Evolutionary conservation across 2,888 invertebrate genomes (phyloP).

Genomic region (Eledona agricola): DNA sequence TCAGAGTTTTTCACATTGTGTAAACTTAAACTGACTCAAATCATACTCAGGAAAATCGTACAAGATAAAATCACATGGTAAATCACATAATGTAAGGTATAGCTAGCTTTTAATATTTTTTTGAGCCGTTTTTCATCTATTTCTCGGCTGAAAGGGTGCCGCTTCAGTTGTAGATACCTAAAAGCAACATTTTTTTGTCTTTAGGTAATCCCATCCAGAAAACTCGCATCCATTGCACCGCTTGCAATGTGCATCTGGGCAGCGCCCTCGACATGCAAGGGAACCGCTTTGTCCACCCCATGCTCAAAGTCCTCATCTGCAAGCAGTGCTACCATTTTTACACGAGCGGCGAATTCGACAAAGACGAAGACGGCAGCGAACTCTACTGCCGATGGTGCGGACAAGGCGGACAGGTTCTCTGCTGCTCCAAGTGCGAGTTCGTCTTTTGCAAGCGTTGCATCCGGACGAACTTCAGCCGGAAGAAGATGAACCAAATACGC

Average conservation of each 20-base stretch:
- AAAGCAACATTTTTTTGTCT: no score
- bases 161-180: no score
- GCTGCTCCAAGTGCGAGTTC: slow-evolving; percentile 78
- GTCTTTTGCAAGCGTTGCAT: slow-evolving; percentile 83
- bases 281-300: slow-evolving; percentile 76
- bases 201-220: slow-evolving; percentile 63
- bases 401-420: slow-evolving; percentile 75
- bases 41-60: no score
- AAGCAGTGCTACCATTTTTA: slow-evolving; percentile 79
- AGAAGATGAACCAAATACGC: slow-evolving; percentile 75
- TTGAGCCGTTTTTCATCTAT: no score
- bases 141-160: no score
- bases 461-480: slow-evolving; percentile 72
- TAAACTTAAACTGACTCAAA: no score
- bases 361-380: slow-evolving; percentile 85
- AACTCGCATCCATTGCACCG: slow-evolving; percentile 75
- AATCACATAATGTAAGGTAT: no score
- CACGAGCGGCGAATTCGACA: slow-evolving; percentile 82
- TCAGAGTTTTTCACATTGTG: no score
- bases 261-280: slow-evolving; percentile 71
- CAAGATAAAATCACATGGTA: no score
- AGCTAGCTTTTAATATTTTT: no score
- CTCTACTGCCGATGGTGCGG: slow-evolving; percentile 87
- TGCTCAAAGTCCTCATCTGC: slow-evolving; percentile 77
- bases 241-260: slow-evolving; percentile 79